Evolutionary conservation across 2,797 vertebrate genomes (phyloP), one percentile per base, ranked within the genome.

Genomic region (Gambusia yucatana): DNA sequence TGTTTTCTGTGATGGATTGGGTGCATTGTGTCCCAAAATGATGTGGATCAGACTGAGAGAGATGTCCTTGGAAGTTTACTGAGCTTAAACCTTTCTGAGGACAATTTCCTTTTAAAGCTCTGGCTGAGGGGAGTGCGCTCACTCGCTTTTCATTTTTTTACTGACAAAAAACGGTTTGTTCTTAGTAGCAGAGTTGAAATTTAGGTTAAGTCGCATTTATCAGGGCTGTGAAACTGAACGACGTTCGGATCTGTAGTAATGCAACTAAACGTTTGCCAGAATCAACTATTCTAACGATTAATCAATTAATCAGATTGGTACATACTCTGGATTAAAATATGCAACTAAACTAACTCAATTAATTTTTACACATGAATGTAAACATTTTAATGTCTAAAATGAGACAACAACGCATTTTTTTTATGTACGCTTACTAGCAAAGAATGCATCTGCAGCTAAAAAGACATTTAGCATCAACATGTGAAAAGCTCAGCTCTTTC

Each of bases 21-120:
- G 46, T 72, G 65, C 28, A 5, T 33, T 22, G 36, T 79, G 77
- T 59, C 41, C 4, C 50, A 2, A 43, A 74, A 63, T 57, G 1
- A 72, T 36, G 73, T 79, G 43, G n/a, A 50, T 44, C 72, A 69
- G 43, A 70, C 43, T 78, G 78, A 28, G 78, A 52, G 47, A 61
- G 9, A 82, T 3, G 28, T 41, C 33, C 43, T 79, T 80, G 43
- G 75, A 82, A 77, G 71, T 1, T 28, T 17, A 75, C 39, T 47
- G 20, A 71, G 72, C n/a, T 41, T 20, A 11, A 67, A 75, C 33
- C 43, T 77, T 72, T 52, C 57, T 63, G 41, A 48, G 69, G 47
- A 82, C 33, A 55, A 5, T 73, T 22, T 73, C 22, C 7, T 36
- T 33, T 43, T 13, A 22, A 73, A 73, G 28, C 46, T 48, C 25